Evolutionary conservation across 2,797 vertebrate species (phyloP), one percentile per base, ranked within the genome.

Genomic region (Decapterus maruadsi): DNA sequence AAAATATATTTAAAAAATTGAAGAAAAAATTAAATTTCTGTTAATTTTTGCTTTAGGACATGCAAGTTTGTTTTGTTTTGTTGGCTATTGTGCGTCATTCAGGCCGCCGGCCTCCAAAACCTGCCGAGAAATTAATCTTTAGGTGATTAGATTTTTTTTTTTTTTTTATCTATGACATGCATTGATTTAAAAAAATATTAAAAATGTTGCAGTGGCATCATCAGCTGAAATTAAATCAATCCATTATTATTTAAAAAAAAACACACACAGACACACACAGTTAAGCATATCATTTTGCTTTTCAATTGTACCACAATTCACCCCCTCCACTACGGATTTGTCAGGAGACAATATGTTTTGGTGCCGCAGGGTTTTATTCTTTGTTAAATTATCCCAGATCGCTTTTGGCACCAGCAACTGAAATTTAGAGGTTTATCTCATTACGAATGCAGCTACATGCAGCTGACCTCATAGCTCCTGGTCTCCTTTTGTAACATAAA

Each of bases 401-500:
- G 81, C 82, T 80, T 83, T 91, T 89, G 88, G 90, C 89, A 86
- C 54, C 77, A 68, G 66, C 65, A 68, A 82, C 66, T 89, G 90
- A 90, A 89, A 89, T 82, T 51, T 84, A 77, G 83, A 87, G 85
- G 83, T 91, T 90, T 80, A 83, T 83, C 91, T 90, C 85, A 86
- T 92, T 90, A 89, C 80, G 75, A 64, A 94, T 90, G 82, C 89
- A 86, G 85, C 87, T 68, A 85, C 82, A 85, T 80, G 82, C 87
- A 82, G 88, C 89, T 92, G 88, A 95, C 89, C 93, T 90, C 89
- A 90, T 88, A 81, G 86, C 83, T 75, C 72, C 88, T 82, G 72
- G 58, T 87, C 85, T 78, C 31, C 82, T 83, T 87, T 86, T 93
- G 90, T 90, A 92, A 93, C 83, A 83, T 87, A 78, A 92, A 90